These are phyloP conservation scores for Drosophila lacteicornis DNA, from an alignment of 1,140 invertebrate genomes.

Conservation along the genomic window DNA sequence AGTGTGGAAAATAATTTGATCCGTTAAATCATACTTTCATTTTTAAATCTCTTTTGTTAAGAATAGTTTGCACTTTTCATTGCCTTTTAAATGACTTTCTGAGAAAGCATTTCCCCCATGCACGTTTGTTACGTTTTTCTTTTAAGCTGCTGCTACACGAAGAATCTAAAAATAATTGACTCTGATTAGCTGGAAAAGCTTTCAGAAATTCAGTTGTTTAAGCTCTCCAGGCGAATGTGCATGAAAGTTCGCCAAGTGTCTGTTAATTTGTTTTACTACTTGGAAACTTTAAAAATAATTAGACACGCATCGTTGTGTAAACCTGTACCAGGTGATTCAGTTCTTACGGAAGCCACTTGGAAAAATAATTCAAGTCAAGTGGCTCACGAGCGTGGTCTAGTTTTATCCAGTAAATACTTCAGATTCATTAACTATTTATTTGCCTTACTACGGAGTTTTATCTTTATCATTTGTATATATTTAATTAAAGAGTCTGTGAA, in stretches of 20 bases:
- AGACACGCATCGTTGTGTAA: conserved; percentile 1
- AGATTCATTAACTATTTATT: not conserved
- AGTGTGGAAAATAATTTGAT: not conserved
- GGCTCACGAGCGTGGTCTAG: not conserved
- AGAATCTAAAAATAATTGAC: conserved; percentile 23
- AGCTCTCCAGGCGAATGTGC: conserved; percentile 1
- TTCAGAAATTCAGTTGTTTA: not conserved
- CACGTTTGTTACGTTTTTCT: not conserved
- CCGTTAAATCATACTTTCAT: not conserved
- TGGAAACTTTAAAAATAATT: conserved; percentile 24
- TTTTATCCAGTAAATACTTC: not conserved
- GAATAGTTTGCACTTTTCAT: not conserved
- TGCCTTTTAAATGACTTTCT: not conserved
- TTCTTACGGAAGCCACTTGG: not conserved
- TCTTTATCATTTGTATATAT: not conserved
- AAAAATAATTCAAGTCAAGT: conserved; percentile 6
- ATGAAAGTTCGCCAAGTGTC: conserved; percentile 2
- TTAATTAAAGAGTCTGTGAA: not conserved
- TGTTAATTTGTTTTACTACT: conserved; percentile 15
- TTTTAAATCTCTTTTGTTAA: not conserved
- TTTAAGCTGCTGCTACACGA: conserved; percentile 1
- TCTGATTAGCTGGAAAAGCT: conserved; percentile 12
- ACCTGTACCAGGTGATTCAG: conserved; percentile 11
- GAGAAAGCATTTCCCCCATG: not conserved
- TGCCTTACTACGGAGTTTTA: not conserved